These are phyloP conservation scores for Callaeas wilsoni DNA, from an alignment of 2,113 vertebrate species.

Conservation along the genomic window DNA sequence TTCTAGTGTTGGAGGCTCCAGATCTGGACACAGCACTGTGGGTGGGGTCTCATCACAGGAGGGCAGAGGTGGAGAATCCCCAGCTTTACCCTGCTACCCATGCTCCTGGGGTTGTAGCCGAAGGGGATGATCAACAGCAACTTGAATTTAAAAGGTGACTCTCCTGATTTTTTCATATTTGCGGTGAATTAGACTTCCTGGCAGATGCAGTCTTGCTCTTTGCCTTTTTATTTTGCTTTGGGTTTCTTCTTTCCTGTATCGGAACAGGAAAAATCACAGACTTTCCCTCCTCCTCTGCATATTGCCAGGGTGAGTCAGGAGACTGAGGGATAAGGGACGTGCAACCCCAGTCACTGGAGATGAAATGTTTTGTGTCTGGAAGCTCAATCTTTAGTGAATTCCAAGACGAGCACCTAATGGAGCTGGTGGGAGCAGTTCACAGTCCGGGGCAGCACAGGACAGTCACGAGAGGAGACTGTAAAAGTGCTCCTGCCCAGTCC, in stretches of 20 bases:
- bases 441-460: no score
- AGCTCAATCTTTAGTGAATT: not conserved
- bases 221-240: not conserved
- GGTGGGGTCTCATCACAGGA: not conserved
- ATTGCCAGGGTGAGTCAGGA: not conserved
- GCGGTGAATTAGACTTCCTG: not conserved
- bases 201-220: not conserved
- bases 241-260: not conserved
- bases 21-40: not conserved
- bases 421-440: not conserved
- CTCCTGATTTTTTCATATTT: not conserved
- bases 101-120: not conserved
- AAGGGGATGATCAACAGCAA: not conserved
- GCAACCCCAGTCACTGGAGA: not conserved
- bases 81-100: not conserved
- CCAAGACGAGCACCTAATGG: not conserved
- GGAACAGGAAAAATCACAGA: not conserved
- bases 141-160: not conserved
- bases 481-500: not conserved
- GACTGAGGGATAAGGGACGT: not conserved
- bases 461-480: rapidly evolving
- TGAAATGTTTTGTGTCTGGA: not conserved
- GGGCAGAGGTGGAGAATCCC: not conserved
- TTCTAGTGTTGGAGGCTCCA: not conserved
- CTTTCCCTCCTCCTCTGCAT: not conserved